These are phyloP conservation scores for Podiceps cristatus DNA, from an alignment of 2,113 vertebrate species.

Conservation along the genomic window DNA sequence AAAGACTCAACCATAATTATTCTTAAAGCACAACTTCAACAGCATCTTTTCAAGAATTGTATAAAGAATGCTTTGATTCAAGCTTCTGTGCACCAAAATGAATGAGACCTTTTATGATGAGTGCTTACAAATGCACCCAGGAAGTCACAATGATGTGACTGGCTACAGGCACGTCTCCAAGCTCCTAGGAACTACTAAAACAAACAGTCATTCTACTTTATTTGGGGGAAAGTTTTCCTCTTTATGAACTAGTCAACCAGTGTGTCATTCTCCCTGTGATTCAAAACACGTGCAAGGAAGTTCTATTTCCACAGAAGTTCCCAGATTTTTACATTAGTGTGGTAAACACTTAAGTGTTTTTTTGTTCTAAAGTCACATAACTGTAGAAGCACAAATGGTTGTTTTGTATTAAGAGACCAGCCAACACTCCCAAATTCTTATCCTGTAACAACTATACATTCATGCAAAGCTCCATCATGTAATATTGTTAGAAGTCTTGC, in stretches of 20 bases:
- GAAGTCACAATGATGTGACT: slow-evolving; percentile 12
- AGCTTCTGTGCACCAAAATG: slow-evolving; percentile 29
- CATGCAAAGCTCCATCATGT: not conserved
- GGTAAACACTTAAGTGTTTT: not conserved
- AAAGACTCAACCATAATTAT: slow-evolving; percentile 20
- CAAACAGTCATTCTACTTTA: slow-evolving; percentile 19
- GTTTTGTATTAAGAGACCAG: not conserved
- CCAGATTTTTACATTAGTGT: not conserved
- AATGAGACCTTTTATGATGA: slow-evolving; percentile 40
- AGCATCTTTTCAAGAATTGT: slow-evolving; percentile 22
- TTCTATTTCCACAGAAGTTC: not conserved
- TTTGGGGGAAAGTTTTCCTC: slow-evolving; percentile 22
- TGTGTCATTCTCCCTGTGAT: slow-evolving; percentile 4
- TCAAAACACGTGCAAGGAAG: slow-evolving; percentile 51
- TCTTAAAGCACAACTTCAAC: slow-evolving; percentile 20
- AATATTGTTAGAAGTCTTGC: not conserved
- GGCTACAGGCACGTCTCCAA: slow-evolving; percentile 24
- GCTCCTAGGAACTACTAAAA: not conserved
- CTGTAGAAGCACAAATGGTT: not conserved
- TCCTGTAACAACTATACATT: not conserved
- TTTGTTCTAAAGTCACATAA: not conserved
- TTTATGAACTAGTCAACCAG: not conserved
- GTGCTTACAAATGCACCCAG: slow-evolving; percentile 38
- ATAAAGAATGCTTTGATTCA: slow-evolving; percentile 53
- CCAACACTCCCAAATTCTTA: not conserved